Base-by-base conservation (phyloP, 2,888 invertebrate species). In the Epirrhoe alternata region DNA sequence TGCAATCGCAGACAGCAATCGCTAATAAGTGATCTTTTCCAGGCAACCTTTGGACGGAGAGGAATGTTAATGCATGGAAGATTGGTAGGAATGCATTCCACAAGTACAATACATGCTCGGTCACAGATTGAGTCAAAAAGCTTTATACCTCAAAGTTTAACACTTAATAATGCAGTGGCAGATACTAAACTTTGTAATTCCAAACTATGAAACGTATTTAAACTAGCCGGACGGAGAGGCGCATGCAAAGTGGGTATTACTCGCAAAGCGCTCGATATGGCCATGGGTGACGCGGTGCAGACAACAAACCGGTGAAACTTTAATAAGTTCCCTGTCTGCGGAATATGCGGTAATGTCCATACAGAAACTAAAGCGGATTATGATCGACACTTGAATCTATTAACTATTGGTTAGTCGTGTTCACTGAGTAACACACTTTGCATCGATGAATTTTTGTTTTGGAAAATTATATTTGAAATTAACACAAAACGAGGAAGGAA, bases 241-340 rank as follows among this genome's bases (percentile, higher is more conserved):
- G 79, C 80, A 84, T 81, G 78, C 74, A 80, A 80, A 81, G 75
- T 77, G 77, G 76, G 54, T 78, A 81, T 79, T 81, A 82, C 77
- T 79, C 73, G 74, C 71, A 77, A 72, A 82, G 76, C 80, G 78
- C 79, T 83, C 80, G 77, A 84, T 84, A 81, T 77, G 76, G 75
- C 71, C 71, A 71, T 74, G 69, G 71, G 70, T 78, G 79, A 76
- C 76, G 71, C 74, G 69, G 68, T 71, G 66, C 72, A 79, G 78
- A 85, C 84, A 85, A 84, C 75, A 69, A 60, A 56, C 52, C 35
- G 51, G 77, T 86, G 83, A 86, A 90, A 89, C 83, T 89, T 89
- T 87, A 86, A 88, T 85, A 83, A 83, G 80, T 81, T 82, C 73
- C 74, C 64, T 71, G 71, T 68, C 68, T 69, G 69, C 60, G 52